A percentile compares a stretch with the other conserved stretches of the same genome.
Conservation (phyloP, 2,797 vertebrate species). For the Phoxinus dragarum region DNA sequence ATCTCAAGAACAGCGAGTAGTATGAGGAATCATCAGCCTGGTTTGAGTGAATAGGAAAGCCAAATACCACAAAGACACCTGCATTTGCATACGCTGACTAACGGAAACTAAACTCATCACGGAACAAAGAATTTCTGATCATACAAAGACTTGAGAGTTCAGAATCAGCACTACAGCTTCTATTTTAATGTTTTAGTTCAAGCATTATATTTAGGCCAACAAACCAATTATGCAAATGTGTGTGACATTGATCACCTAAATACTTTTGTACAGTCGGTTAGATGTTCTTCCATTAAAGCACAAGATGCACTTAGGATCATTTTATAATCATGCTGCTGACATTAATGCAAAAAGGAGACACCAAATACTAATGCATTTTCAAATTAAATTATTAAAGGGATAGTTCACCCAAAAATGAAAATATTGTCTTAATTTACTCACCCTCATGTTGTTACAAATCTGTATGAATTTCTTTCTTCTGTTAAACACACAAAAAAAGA, state of each 20-base stretch:
- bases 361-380: background rate
- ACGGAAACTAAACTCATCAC: background rate
- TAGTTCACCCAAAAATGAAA: too few relatives aligned
- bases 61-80: background rate
- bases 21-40: background rate
- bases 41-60: background rate
- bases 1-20: background rate
- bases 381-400: background rate
- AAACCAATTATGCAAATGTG: background rate
- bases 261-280: background rate
- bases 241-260: background rate
- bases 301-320: background rate
- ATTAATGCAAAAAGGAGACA: background rate
- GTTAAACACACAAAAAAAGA: too few relatives aligned
- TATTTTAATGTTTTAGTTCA: background rate
- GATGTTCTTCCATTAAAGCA: background rate
- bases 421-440: too few relatives aligned
- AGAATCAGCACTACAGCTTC: background rate
- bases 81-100: background rate
- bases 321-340: background rate
- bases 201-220: background rate
- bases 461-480: too few relatives aligned
- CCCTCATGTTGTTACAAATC: too few relatives aligned
- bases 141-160: background rate
- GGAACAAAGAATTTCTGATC: background rate